Evolutionary conservation across 92 coral and sea anemone genomes (phyloP).

Genomic region (Epizoanthus rinbou): DNA sequence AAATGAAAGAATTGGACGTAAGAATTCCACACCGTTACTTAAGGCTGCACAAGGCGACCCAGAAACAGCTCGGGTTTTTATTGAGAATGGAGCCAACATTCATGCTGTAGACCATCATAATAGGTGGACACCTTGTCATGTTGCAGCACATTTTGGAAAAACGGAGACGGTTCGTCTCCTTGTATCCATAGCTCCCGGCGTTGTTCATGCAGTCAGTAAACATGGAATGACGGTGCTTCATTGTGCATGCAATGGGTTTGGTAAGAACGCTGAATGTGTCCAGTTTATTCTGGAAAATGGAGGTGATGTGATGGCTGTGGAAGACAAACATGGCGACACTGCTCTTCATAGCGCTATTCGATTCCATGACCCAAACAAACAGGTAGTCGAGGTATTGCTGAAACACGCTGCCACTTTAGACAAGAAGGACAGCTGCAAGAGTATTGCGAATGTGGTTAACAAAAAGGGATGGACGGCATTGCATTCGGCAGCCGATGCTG

Average conservation of each 20-base stretch:
- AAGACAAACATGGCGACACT: neutral
- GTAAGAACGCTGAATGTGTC: neutral
- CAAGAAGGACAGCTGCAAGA: neutral
- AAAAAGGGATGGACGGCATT: too few relatives aligned
- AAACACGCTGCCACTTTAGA: neutral
- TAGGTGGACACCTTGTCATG: neutral
- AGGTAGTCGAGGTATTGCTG: neutral
- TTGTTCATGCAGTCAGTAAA: neutral
- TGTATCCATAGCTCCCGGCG: neutral
- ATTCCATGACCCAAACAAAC: neutral
- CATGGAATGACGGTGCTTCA: neutral
- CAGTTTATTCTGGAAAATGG: neutral
- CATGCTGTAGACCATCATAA: neutral
- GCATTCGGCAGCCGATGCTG: neutral
- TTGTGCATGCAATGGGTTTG: neutral
- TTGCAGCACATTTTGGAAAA: conserved; percentile 9
- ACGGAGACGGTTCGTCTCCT: conserved; percentile 13
- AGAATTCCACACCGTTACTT: neutral
- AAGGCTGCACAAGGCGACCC: neutral
- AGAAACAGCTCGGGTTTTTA: too few relatives aligned
- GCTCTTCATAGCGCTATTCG: neutral
- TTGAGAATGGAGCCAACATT: neutral
- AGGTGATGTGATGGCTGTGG: too few relatives aligned
- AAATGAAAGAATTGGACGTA: neutral
- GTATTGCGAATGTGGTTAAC: too few relatives aligned